A percentile compares a stretch with the other conserved stretches of the same genome.
Evolutionary conservation across 2,888 invertebrate species (phyloP).

Genomic region (Pristionchus fissidentatus): DNA sequence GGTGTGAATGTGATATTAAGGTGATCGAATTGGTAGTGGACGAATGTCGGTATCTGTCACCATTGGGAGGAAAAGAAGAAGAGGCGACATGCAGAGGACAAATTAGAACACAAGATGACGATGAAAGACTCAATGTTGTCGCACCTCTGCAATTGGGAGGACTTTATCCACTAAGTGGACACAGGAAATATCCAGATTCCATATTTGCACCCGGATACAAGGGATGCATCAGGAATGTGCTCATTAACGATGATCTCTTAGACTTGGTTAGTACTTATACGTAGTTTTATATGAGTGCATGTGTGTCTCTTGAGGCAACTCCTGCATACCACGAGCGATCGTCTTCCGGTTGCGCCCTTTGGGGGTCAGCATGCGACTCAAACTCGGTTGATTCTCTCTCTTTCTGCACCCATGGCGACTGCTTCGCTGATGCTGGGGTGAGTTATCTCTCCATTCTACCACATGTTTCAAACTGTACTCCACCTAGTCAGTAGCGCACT

Average conservation of each 20-base stretch:
- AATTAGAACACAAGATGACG: conserved; percentile 68
- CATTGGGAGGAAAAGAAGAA: conserved; percentile 31
- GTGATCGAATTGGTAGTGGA: conserved; percentile 69
- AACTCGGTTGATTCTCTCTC: conserved; percentile 83
- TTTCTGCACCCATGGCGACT: conserved; percentile 72
- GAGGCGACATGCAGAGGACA: conserved; percentile 61
- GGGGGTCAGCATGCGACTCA: conserved; percentile 89
- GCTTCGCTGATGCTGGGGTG: conserved; percentile 64
- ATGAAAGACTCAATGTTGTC: conserved; percentile 73
- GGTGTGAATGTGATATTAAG: too few species aligned
- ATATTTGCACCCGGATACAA: conserved; percentile 83
- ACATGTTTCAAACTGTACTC: too few species aligned
- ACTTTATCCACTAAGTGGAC: conserved; percentile 49
- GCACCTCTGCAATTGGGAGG: conserved; percentile 84
- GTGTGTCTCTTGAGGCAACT: conserved; percentile 84
- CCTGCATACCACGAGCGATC: conserved; percentile 81
- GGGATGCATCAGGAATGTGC: conserved; percentile 94
- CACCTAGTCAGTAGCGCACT: too few species aligned
- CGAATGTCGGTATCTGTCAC: conserved; percentile 62
- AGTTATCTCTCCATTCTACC: not conserved
- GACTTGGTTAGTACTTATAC: conserved; percentile 82
- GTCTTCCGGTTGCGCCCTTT: conserved; percentile 87
- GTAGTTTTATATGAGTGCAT: conserved; percentile 49
- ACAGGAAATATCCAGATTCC: conserved; percentile 59
- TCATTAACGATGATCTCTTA: conserved; percentile 92